Base-by-base conservation (phyloP, 2,888 invertebrate genomes). In the Dexiosoma caninum region DNA sequence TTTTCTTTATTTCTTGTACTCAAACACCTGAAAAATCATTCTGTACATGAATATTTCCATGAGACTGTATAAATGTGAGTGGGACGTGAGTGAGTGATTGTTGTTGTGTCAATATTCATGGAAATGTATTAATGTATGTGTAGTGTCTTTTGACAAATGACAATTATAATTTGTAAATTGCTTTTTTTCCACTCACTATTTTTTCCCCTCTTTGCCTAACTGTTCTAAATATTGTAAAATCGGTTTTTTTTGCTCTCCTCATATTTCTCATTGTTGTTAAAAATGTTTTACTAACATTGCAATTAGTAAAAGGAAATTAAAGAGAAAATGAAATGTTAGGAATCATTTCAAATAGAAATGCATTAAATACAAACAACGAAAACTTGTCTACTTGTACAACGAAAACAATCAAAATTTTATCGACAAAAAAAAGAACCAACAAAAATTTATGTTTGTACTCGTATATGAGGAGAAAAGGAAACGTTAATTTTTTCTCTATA, bases 161-260 rank as follows among this genome's bases (percentile, higher is more conserved):
- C 82, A 75, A 83, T 82, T 83, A 83, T 78, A 83, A 82, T 83
- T 83, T 80, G 82, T 60, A 76, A 83, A 82, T 81, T 83, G 80
- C 76, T 81, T 79, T 78, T 78, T 67, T 67, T 37, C 53, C 49
- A 59, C 59, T 75, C 49, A 57, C 51, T 59, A 14, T 75, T 19
- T 14, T 35, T 59, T 40, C 5, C 7, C 44, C 44, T 14, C 40
- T n/a, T 12, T 67, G 8, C 12, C 49, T 23, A 35, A 49, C 16
- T 69, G 78, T 16, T 49, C 75, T 59, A 51, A 60, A 60, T 69
- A 60, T 69, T 76, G 49, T 44, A 32, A 42, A 67, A 32, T 37
- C 44, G 30, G 57, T 16, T 8, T 35, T 55, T 44, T 53, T 40
- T 27, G n/a, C 35, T 44, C 35, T 27, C 57, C 7, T 44, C 19